Evolutionary conservation across 2,113 vertebrate species (phyloP), one percentile per base, ranked within the genome.

Genomic region (Antechinus flavipes): DNA sequence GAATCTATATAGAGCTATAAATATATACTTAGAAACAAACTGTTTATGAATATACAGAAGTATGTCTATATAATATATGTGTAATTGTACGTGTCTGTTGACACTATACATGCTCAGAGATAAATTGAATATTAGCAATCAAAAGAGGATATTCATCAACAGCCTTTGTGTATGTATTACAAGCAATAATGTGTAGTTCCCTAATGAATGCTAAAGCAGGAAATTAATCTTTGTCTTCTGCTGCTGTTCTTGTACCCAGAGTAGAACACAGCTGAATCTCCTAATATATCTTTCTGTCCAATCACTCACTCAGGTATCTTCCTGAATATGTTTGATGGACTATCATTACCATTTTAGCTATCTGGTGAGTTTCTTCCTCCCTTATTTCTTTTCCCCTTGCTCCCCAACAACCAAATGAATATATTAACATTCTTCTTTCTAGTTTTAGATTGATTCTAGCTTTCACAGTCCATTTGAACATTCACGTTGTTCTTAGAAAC

Each of bases 151-250:
- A 94, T 94, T 98, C 92, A 97, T 98, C 98, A 98, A 98, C 96
- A 97, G 93, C 30, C 90, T 97, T 84, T 91, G 96, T 98, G 95
- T 98, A 97, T 98, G 97, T 98, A 98, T 98, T 98, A 97, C 97
- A 97, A 97, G 95, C 97, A 98, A 98, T 98, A 98, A 98, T 96
- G 97, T 96, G 97, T 98, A 93, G 96, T 95, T 95, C 98, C 97
- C 98, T 97, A 96, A 97, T 98, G 98, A 98, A 98, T 98, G 97
- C 95, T 98, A 97, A 98, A 98, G 98, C 95, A 97, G 97, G 97
- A 98, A 98, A 98, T 98, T 98, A 98, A 97, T 98, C 97, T 98
- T 95, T 94, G 55, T 26, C 42, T 98, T 98, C 95, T 96, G 52
- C 91, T 96, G 97, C 97, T 96, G 76, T 96, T 98, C 96, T 50